phyloP scores from a whole-genome alignment of 1,140 invertebrate species.

The Drosophila sulfurigaster region DNA sequence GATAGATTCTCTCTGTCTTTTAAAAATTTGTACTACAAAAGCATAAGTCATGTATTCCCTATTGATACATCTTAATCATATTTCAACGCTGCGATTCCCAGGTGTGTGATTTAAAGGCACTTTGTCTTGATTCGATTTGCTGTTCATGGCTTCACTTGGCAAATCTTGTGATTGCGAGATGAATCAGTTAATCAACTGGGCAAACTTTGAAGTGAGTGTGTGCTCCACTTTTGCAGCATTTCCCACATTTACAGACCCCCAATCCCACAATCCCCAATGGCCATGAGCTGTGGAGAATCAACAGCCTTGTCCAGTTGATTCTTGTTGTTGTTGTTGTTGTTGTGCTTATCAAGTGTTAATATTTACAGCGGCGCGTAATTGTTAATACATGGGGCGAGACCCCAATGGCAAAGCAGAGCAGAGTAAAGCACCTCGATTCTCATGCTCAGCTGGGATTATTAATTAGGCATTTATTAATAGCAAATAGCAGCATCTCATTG shows the following conservation, averaged over 20 bases:
- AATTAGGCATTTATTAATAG: constrained; percentile 47
- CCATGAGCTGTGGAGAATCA: constrained; percentile 6
- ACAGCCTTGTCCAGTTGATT: constrained; percentile 6
- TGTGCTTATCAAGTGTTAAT: constrained; percentile 42
- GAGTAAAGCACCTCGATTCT: not conserved
- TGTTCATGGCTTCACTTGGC: not conserved
- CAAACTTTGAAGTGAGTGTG: not conserved
- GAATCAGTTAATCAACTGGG: constrained; percentile 17
- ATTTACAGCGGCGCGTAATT: constrained; percentile 49
- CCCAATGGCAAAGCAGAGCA: not conserved
- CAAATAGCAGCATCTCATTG: constrained; percentile 34
- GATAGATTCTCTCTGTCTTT: too few relatives aligned
- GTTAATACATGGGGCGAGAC: constrained; percentile 41
- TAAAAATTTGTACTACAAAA: too few relatives aligned
- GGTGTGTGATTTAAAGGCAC: not conserved
- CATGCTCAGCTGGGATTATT: constrained; percentile 43
- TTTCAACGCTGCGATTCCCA: too few relatives aligned
- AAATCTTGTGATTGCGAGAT: not conserved
- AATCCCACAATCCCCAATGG: constrained; percentile 7
- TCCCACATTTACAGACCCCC: constrained; percentile 18
- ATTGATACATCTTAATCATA: too few relatives aligned
- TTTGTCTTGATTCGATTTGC: not conserved
- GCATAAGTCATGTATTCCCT: too few relatives aligned
- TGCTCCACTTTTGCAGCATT: constrained; percentile 14
- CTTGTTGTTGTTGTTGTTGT: not conserved